A percentile compares a stretch with the other conserved stretches of the same genome.
Conservation (phyloP, 2,888 invertebrate species). For the Pseudeuparius sepicola region DNA sequence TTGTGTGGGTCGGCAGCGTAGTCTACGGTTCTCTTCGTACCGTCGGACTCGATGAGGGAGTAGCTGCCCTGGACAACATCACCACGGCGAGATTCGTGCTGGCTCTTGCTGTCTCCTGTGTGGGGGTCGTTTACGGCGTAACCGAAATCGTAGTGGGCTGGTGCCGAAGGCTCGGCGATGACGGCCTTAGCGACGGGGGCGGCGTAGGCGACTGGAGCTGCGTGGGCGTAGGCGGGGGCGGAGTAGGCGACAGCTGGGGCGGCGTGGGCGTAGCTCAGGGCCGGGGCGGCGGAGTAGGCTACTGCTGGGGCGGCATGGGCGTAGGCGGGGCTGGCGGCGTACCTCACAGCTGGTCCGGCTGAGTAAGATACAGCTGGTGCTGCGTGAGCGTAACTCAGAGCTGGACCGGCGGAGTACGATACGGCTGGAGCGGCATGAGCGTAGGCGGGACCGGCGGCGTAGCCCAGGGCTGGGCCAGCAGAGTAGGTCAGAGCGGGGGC, state of each 20-base stretch:
- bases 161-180: constrained; percentile 26
- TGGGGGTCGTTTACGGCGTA: constrained; percentile 27
- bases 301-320: constrained; percentile 23
- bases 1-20: constrained; percentile 44
- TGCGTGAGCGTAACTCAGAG: too few relatives aligned
- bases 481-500: constrained; percentile 12
- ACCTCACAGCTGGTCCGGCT: constrained; percentile 14
- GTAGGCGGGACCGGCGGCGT: too few relatives aligned
- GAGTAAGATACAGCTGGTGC: constrained; percentile 11
- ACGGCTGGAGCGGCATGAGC: constrained; percentile 11
- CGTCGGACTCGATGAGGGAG: constrained; percentile 44
- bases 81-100: constrained; percentile 51
- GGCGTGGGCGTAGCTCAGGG: constrained; percentile 26
- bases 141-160: constrained; percentile 29
- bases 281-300: constrained; percentile 34
- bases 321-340: constrained; percentile 21
- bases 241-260: constrained; percentile 28
- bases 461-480: constrained; percentile 22
- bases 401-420: too few relatives aligned
- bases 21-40: constrained; percentile 42
- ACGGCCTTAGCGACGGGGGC: constrained; percentile 24
- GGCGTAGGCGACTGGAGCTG: constrained; percentile 32
- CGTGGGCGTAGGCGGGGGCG: constrained; percentile 36
- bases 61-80: too few relatives aligned
- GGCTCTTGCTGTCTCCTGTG: constrained; percentile 46